These are phyloP conservation scores for Sebastes glaucus DNA, from an alignment of 2,797 vertebrate species.

Conservation along the genomic window DNA sequence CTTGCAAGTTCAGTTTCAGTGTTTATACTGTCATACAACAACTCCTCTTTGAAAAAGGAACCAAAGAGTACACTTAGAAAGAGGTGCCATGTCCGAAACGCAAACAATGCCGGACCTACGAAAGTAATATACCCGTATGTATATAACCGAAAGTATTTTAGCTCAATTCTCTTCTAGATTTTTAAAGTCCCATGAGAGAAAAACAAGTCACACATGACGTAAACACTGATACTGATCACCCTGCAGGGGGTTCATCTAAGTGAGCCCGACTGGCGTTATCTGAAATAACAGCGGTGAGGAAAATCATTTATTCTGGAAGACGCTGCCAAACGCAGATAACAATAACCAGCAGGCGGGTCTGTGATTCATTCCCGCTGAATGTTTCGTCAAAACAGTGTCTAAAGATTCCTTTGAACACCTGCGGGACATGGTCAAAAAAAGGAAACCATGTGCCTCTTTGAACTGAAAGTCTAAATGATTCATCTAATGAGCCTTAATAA, in stretches of 20 bases:
- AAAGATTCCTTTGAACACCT: slow-evolving; percentile 55
- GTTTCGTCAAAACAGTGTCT: slow-evolving; percentile 39
- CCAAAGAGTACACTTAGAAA: neutral
- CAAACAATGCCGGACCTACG: neutral
- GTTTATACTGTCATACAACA: slow-evolving; percentile 3
- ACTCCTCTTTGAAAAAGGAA: neutral
- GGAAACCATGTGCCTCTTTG: slow-evolving; percentile 42
- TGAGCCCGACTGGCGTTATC: neutral
- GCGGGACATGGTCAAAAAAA: slow-evolving; percentile 22
- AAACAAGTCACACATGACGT: neutral
- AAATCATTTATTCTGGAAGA: slow-evolving; percentile 1
- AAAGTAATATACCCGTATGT: neutral
- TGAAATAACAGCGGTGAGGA: slow-evolving; percentile 8
- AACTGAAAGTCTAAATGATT: slow-evolving; percentile 48
- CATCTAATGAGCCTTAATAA: slow-evolving; percentile 58
- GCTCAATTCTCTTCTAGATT: neutral
- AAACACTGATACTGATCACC: neutral
- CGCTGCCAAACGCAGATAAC: slow-evolving; percentile 20
- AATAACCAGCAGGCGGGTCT: slow-evolving; percentile 37
- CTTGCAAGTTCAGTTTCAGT: slow-evolving; percentile 57
- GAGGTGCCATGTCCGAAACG: neutral
- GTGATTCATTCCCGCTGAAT: slow-evolving; percentile 50
- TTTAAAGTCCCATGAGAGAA: neutral
- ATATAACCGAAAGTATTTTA: neutral
- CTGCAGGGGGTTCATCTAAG: neutral